Evolutionary conservation across 2,797 vertebrate species (phyloP).

Genomic region (Jordanella pulchra): DNA sequence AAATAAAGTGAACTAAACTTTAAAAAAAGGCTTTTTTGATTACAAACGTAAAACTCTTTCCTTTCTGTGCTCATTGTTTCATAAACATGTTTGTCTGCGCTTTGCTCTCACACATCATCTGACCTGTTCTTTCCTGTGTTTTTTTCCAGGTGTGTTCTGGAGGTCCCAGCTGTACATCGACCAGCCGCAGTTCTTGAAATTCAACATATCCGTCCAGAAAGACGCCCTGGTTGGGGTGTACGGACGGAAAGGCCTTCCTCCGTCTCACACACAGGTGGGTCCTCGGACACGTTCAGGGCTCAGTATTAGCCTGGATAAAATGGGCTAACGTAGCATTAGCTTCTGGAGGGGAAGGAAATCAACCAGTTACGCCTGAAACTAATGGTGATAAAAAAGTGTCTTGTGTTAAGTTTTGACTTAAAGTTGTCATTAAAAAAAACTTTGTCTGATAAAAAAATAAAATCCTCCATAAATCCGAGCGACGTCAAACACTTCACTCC

Average conservation of each 20-base stretch:
- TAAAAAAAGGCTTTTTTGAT: too few relatives aligned
- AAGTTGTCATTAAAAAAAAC: not conserved
- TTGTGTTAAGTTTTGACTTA: not conserved
- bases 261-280: constrained; percentile 94
- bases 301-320: too few relatives aligned
- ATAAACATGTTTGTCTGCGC: not conserved
- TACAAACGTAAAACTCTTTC: not conserved
- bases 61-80: not conserved
- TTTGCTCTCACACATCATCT: not conserved
- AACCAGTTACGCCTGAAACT: not conserved
- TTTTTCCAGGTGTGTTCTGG: constrained; percentile 89
- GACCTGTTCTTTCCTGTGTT: not conserved
- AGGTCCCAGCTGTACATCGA: constrained; percentile 95
- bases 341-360: not conserved
- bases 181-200: constrained; percentile 97
- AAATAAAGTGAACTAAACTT: too few relatives aligned
- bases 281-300: not conserved
- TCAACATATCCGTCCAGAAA: constrained; percentile 98
- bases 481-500: not conserved
- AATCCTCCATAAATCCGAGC: not conserved
- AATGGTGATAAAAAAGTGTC: not conserved
- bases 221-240: constrained; percentile 96
- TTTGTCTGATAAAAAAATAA: not conserved
- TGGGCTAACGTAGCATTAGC: not conserved
- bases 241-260: constrained; percentile 95